Evolutionary conservation across 64 coral and sea anemone species (phyloP), one percentile per base, ranked within the genome.

Genomic region (Dendrophyllia cribrosa): DNA sequence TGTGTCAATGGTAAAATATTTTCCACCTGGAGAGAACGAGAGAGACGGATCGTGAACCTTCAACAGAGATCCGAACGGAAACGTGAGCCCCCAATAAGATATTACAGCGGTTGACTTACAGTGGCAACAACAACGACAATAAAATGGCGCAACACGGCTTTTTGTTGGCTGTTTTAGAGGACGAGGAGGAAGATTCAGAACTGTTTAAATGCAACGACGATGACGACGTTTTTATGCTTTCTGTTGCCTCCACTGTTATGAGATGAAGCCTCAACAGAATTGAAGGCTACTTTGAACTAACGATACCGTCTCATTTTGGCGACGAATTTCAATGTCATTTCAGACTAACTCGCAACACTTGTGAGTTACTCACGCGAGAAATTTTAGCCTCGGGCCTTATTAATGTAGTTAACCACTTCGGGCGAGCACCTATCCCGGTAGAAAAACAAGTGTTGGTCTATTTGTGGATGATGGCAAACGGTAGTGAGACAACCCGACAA

Each of bases 311-410:
- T 22, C 75, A 88, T 88, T 75, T 88, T 62, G 58, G 55, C 9
- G 70, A 64, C 34, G 86, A 62, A n/a, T n/a, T n/a, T n/a, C n/a
- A n/a, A n/a, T n/a, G n/a, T n/a, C n/a, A n/a, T n/a, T n/a, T n/a
- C n/a, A 69, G 86, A 14, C 1, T 88, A 25, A 88, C 86, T 72
- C 58, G 86, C 16, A 58, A 75, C 70, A 88, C 86, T 12, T 75
- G 43, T 62, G 71, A 75, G 86, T 75, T 88, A 16, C 71, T 88
- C 16, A 75, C 86, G 7, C 70, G 70, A 48, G 86, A 88, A 88
- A 76, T 88, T 61, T 5, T 88, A 43, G 71, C 26, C 2, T 61
- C 86, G 20, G 86, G 86, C 9, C 4, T 20, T 8, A 59, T 88
- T 60, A 43, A 58, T 62, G 13, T 62, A 24, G 86, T 53, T 20